Percentiles rank a stretch among this genome's conserved stretches.
Evolutionary conservation across 2,113 vertebrate species (phyloP).

Genomic region (Xenopus tropicalis): DNA sequence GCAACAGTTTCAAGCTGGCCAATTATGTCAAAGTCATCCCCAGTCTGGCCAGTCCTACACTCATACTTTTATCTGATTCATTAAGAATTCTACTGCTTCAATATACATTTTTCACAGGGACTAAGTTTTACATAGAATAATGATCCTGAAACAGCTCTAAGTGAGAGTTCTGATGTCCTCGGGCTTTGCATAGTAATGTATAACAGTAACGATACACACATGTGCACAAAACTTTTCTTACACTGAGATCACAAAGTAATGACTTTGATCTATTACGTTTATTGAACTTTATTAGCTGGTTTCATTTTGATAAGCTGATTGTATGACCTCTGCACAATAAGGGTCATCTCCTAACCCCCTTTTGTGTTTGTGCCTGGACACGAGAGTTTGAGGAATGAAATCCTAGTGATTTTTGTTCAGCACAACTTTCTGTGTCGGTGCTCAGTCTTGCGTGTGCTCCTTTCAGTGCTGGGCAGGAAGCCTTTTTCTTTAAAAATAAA

Average conservation of each 20-base stretch:
- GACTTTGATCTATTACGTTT: conserved; percentile 28
- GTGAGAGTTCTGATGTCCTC: too few relatives aligned
- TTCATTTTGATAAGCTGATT: conserved; percentile 32
- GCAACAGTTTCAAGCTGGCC: too few relatives aligned
- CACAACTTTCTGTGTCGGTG: conserved; percentile 27
- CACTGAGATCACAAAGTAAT: background rate
- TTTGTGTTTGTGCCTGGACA: conserved; percentile 54
- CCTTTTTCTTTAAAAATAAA: background rate
- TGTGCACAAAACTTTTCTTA: too few relatives aligned
- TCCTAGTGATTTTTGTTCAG: conserved; percentile 53
- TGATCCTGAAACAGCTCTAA: too few relatives aligned
- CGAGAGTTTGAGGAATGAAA: conserved; percentile 63
- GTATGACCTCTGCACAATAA: conserved; percentile 27
- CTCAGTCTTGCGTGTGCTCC: conserved; percentile 42
- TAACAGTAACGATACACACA: too few relatives aligned
- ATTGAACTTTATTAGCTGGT: conserved; percentile 5
- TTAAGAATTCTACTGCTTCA: too few relatives aligned
- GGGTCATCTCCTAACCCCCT: conserved; percentile 20
- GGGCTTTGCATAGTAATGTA: too few relatives aligned
- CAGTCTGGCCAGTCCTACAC: too few relatives aligned
- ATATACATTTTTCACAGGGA: too few relatives aligned
- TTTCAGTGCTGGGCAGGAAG: conserved; percentile 44
- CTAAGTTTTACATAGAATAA: too few relatives aligned
- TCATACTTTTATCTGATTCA: too few relatives aligned
- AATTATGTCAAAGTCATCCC: too few relatives aligned